Evolutionary conservation across 2,888 invertebrate genomes (phyloP), one percentile per base, ranked within the genome.

Genomic region (Chrysodeixis includens): DNA sequence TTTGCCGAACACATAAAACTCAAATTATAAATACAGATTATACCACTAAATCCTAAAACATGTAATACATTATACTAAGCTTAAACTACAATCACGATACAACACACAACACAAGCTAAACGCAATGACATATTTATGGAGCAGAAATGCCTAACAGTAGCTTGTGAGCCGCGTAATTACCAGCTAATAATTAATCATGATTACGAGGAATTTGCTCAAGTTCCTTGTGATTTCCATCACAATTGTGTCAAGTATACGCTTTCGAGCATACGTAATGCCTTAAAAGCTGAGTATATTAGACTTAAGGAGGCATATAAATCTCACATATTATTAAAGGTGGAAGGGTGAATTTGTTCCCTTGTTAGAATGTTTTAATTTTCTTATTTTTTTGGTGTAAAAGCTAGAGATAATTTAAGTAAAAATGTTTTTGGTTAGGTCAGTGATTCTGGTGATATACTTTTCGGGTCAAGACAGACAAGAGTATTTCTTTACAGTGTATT

Each of bases 131-230:
- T 58, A 65, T 75, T 64, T 61, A 72, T 61, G 26, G 10, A 16
- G 12, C 16, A 35, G 46, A 30, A 51, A 72, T 56, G 18, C 54
- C 16, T 55, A 74, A 32, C 35, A 22, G 30, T 16, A 20, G 52
- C 18, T 70, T 65, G 64, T 61, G 55, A 26, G 56, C 57, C 30
- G 44, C 18, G 57, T 69, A 61, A 75, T 72, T 75, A 61, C 57
- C 30, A 40, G 57, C 46, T 70, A 60, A 72, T 70, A 61, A 72
- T 72, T 64, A 56, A 74, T 51, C 16, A 16, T 26, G 35, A 32
- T 63, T 58, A 51, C 46, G 35, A 12, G 3, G 20, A 69, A 3
- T 35, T 52, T 46, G 51, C 52, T 51, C 35, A 32, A 69, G 51
- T 57, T 30, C 30, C 20, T 14, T 22, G 12, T 16, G 14, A 35